Base-by-base conservation (phyloP, 1,140 invertebrate genomes). In the Ceratina calcarata region DNA sequence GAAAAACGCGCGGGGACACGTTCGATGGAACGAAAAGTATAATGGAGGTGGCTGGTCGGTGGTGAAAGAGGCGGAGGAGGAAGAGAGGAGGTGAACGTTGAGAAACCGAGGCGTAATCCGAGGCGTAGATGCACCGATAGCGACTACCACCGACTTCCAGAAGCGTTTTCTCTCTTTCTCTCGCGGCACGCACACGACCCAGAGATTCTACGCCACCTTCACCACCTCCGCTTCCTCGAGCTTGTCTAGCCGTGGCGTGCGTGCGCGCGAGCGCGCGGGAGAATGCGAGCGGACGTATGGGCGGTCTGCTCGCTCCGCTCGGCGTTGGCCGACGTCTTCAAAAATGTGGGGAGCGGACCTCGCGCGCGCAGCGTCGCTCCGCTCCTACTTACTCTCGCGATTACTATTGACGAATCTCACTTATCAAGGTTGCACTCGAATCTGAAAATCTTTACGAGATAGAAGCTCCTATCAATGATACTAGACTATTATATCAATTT, bases 321-420 rank as follows among this genome's bases (percentile, higher is more conserved):
- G 75, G 69, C 76, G 78, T 77, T 87, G 82, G 69, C 69, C 85
- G 87, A 78, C 84, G 86, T 90, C 88, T 88, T 91, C 85, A 90
- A 92, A 92, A 92, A 92, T 91, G 82, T 80, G 68, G 85, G 87
- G 89, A 91, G 88, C 84, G 87, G 88, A 89, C 87, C 85, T 89
- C 85, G 86, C 78, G 60, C 78, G 60, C 24, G 51, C 64, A 60
- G 65, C 80, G 72, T 57, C 24, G 71, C 71, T 74, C 70, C 71
- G 71, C 55, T 67, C 20, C 60, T 49, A 45, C 51, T 37, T n/a
- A 68, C 65, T 77, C 68, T 69, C 55, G 24, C 49, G 24, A 22
- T 13, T 49, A 65, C 58, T 49, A 20, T 45, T n/a, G 37, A 49
- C 61, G 8, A n/a, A 20, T 13, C 10, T 0, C 16, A 18, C 49